These are phyloP conservation scores for Phoenicopterus ruber DNA, from an alignment of 2,113 vertebrate species.

Conservation along the genomic window DNA sequence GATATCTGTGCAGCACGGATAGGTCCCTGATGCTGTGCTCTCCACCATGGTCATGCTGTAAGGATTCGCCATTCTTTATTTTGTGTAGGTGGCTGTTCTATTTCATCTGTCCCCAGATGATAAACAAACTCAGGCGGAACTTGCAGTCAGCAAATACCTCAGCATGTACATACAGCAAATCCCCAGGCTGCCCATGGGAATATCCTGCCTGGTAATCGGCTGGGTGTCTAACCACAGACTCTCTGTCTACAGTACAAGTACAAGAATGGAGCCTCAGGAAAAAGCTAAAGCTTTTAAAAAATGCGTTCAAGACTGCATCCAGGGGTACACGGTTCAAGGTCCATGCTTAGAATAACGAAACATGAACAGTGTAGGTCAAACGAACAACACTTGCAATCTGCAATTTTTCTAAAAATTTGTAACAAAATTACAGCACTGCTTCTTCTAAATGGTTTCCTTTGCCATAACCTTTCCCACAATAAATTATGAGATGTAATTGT, in stretches of 20 bases:
- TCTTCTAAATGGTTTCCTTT: not conserved
- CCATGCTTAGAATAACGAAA: not conserved
- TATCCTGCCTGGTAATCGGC: not conserved
- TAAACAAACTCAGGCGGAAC: not conserved
- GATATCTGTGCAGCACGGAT: not conserved
- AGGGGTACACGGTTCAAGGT: not conserved
- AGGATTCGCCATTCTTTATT: not conserved
- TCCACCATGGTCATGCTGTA: not conserved
- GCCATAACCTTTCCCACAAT: not conserved
- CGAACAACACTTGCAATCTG: not conserved
- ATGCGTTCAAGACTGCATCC: not conserved
- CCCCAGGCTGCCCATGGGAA: not conserved
- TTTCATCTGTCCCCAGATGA: not conserved
- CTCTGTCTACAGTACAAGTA: not conserved
- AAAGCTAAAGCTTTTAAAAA: not conserved
- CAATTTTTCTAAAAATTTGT: not conserved
- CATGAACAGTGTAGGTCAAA: not conserved
- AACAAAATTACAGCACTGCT: not conserved
- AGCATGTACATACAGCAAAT: not conserved
- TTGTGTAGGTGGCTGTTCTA: not conserved
- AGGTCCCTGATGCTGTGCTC: not conserved
- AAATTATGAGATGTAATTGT: not conserved
- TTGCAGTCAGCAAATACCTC: not conserved
- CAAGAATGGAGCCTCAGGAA: not conserved
- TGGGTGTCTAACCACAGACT: not conserved